Evolutionary conservation across 2,113 vertebrate species (phyloP).

Genomic region (Philantomba maxwellii): DNA sequence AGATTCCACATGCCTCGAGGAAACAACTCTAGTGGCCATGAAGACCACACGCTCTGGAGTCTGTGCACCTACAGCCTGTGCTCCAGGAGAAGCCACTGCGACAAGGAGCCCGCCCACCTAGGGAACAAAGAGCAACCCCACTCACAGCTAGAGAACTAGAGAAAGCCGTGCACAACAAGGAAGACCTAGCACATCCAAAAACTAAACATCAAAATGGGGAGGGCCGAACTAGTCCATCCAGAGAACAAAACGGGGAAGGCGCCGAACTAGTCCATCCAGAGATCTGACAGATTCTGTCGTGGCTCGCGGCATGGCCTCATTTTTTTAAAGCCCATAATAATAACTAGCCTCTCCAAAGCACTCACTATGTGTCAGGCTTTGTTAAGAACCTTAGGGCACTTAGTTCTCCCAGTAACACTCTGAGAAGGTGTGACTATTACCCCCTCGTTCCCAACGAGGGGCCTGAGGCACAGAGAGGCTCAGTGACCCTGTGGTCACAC

Average conservation of each 20-base stretch:
- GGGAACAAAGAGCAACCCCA: neutral
- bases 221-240: neutral
- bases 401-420: neutral
- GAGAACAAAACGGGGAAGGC: neutral
- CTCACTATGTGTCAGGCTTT: neutral
- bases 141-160: neutral
- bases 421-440: neutral
- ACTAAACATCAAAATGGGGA: neutral
- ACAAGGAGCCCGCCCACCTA: neutral
- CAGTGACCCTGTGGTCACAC: neutral
- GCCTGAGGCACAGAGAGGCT: neutral
- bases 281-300: neutral
- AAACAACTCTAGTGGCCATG: neutral
- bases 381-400: neutral
- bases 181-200: neutral
- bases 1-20: neutral
- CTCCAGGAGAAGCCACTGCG: neutral
- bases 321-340: neutral
- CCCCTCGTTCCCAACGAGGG: neutral
- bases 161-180: neutral
- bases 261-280: neutral
- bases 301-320: neutral
- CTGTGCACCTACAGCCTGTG: neutral
- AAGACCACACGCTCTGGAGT: neutral
- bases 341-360: neutral